Evolutionary conservation across 2,797 vertebrate species (phyloP).

Genomic region (Falco columbarius): DNA sequence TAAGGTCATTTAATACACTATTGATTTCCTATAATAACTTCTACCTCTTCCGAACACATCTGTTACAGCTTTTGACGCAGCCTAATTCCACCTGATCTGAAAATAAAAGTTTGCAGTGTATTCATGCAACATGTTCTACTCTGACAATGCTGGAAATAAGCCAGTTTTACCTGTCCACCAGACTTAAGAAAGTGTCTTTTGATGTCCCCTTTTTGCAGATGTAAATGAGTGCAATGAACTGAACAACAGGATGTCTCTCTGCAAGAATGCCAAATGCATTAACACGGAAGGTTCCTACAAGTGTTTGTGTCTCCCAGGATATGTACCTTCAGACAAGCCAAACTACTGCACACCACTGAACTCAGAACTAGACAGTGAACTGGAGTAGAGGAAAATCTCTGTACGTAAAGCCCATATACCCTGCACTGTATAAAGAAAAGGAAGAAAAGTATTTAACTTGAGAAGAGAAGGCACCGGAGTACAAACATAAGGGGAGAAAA

Average conservation of each 20-base stretch:
- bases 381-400: slow-evolving; percentile 79
- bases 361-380: slow-evolving; percentile 78
- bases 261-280: slow-evolving; percentile 95
- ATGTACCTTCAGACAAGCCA: slow-evolving; percentile 84
- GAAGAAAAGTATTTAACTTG: slow-evolving; percentile 84
- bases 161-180: not conserved
- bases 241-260: slow-evolving; percentile 94
- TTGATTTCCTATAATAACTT: not conserved
- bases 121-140: not conserved
- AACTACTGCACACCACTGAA: slow-evolving; percentile 91
- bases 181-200: not conserved
- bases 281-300: slow-evolving; percentile 94
- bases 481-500: slow-evolving; percentile 65
- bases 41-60: not conserved
- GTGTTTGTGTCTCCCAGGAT: slow-evolving; percentile 93
- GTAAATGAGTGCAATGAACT: slow-evolving; percentile 95
- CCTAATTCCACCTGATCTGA: not conserved
- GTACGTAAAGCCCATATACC: slow-evolving; percentile 83
- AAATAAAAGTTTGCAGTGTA: not conserved
- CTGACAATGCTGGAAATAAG: not conserved
- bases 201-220: slow-evolving; percentile 79
- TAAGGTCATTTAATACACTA: not conserved
- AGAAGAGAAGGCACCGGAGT: slow-evolving; percentile 80
- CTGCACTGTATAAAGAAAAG: slow-evolving; percentile 89
- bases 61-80: not conserved